Evolutionary conservation across 2,888 invertebrate genomes (phyloP), one percentile per base, ranked within the genome.

Genomic region (Ophonus ardosiacus): DNA sequence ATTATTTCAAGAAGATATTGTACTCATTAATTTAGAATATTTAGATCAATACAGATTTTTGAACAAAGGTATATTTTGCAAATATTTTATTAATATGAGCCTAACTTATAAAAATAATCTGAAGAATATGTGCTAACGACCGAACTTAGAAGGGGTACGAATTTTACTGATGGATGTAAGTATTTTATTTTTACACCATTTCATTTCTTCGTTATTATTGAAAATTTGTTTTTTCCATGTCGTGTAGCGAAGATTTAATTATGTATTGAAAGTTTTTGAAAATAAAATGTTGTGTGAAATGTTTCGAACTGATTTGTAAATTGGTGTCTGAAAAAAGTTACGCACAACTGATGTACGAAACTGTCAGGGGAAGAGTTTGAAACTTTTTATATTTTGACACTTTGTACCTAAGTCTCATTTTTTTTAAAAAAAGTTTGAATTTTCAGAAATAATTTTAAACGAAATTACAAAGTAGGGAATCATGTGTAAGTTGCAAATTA

Each of bases 301-400:
- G 68, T 68, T 68, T 68, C 68, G 31, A 68, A 68, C 68, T 68
- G 68, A 68, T 68, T 68, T 38, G 68, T 68, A 68, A 68, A 68
- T 68, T 68, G 38, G 68, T 68, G 68, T 15, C 68, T 68, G 68
- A 68, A 68, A 63, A 68, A 68, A 68, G 68, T 68, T 68, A n/a
- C n/a, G 38, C 68, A 68, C 68, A 68, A 68, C 68, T 68, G 68
- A 68, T 68, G 68, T 24, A 38, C 68, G 65, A 18, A 51, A 43
- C 10, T 74, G 56, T 51, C 74, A 51, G 31, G 71, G 71, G 71
- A 71, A 18, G 74, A 74, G 74, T 74, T 74, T 15, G 13, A 74
- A 74, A 74, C 51, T 74, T 74, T 74, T 74, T 74, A 74, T 51
- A 74, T 74, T 74, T 74, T 74, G 74, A 74, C 74, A 74, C 74